These are phyloP conservation scores for Nipponacmea schrenckii DNA, from an alignment of 2,888 invertebrate genomes.

Conservation along the genomic window DNA sequence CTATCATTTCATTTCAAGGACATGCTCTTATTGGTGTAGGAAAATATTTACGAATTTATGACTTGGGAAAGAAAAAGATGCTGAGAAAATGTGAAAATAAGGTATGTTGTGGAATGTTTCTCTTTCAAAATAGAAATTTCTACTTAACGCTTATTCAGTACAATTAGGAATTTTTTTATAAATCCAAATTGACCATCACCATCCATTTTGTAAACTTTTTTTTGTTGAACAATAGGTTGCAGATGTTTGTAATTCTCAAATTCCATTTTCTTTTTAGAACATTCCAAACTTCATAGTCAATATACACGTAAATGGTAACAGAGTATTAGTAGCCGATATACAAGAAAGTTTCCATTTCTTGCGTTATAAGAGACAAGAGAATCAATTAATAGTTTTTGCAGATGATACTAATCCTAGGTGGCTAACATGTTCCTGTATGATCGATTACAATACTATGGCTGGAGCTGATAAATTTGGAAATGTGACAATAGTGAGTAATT, in stretches of 20 bases:
- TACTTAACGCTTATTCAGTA: not conserved
- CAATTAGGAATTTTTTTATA: not conserved
- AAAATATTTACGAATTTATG: slow-evolving; percentile 89
- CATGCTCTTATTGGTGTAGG: slow-evolving; percentile 92
- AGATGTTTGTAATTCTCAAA: no score
- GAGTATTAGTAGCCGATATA: slow-evolving; percentile 94
- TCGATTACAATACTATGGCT: slow-evolving; percentile 97
- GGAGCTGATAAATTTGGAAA: slow-evolving; percentile 99
- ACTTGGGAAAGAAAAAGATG: slow-evolving; percentile 95
- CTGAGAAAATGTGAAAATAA: slow-evolving; percentile 97
- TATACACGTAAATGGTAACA: slow-evolving; percentile 92
- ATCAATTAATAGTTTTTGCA: slow-evolving; percentile 96
- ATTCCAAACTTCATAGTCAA: slow-evolving; percentile 94
- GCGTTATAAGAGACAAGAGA: slow-evolving; percentile 92
- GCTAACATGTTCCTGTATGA: slow-evolving; percentile 89
- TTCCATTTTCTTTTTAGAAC: slow-evolving; percentile 73
- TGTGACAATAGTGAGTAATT: slow-evolving; percentile 80
- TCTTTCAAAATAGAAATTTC: not conserved
- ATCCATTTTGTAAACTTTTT: no score
- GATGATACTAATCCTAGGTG: slow-evolving; percentile 98
- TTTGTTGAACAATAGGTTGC: no score
- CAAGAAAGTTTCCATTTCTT: slow-evolving; percentile 94
- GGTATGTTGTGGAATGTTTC: slow-evolving; percentile 67
- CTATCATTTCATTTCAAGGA: slow-evolving; percentile 76
- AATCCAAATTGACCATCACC: no score